phyloP scores from a whole-genome alignment of 2,797 vertebrate genomes.

The Acrossocheilus fasciatus region DNA sequence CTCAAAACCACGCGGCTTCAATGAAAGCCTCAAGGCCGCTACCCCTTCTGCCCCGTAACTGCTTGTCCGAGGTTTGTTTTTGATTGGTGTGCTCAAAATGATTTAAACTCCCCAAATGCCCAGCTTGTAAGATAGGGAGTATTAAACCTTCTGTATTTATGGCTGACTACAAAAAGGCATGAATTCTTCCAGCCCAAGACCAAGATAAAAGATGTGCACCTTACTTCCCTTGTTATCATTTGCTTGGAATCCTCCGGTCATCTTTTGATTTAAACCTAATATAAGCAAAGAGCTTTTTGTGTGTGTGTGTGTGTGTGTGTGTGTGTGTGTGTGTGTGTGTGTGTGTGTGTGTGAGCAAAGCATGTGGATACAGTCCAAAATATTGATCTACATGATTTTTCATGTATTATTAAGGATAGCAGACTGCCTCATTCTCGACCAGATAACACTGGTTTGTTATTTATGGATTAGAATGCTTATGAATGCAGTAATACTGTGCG shows the following conservation, averaged over 20 bases:
- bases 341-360: background rate
- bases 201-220: conserved; percentile 35
- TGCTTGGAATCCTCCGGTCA: conserved; percentile 31
- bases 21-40: conserved; percentile 45
- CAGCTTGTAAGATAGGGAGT: conserved; percentile 37
- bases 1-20: conserved; percentile 36
- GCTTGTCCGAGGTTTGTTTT: conserved; percentile 27
- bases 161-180: conserved; percentile 36
- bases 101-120: conserved; percentile 52
- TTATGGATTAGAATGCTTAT: conserved; percentile 41
- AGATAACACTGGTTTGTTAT: conserved; percentile 40
- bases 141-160: conserved; percentile 51
- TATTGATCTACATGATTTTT: conserved; percentile 56
- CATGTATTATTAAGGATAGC: conserved; percentile 54
- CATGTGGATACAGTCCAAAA: conserved; percentile 25
- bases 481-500: conserved; percentile 39
- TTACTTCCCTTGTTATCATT: conserved; percentile 40
- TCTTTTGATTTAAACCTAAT: conserved; percentile 49
- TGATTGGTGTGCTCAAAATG: conserved; percentile 54
- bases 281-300: background rate
- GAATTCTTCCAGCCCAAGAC: conserved; percentile 31
- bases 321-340: background rate
- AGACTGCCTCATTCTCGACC: conserved; percentile 12
- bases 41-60: conserved; percentile 13
- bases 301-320: background rate